A percentile compares a stretch with the other conserved stretches of the same genome.
Conservation (phyloP, 2,888 invertebrate species). For the Elysia crispata region DNA sequence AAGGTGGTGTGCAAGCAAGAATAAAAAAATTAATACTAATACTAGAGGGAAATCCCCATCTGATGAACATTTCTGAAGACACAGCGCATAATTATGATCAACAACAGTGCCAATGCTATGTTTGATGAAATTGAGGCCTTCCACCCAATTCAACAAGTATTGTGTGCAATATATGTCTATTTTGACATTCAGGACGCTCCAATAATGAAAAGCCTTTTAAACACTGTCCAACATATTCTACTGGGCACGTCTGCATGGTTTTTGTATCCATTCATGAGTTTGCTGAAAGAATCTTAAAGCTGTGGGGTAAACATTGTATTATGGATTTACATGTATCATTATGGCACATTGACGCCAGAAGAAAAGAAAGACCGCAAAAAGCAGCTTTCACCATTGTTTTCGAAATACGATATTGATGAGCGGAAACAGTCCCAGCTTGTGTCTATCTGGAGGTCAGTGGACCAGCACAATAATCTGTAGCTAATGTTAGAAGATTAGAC, state of each 20-base stretch:
- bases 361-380: not conserved
- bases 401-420: not conserved
- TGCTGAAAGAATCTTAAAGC: conserved; percentile 3
- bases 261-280: not conserved
- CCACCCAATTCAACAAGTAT: not conserved
- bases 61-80: not conserved
- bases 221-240: not conserved
- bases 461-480: not conserved
- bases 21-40: too few relatives aligned
- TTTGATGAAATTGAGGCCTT: not conserved
- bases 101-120: conserved; percentile 4
- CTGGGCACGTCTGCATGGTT: not conserved
- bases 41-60: not conserved
- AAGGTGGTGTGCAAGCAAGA: not conserved
- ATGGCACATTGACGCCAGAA: not conserved
- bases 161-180: not conserved
- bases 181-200: conserved; percentile 1
- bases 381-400: not conserved
- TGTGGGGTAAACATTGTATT: not conserved
- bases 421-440: not conserved
- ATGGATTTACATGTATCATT: not conserved
- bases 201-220: conserved; percentile 4
- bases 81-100: not conserved
- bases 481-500: not conserved
- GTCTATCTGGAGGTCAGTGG: conserved; percentile 4